phyloP scores from a whole-genome alignment of 2,797 vertebrate species.

The Galaxias olidus region DNA sequence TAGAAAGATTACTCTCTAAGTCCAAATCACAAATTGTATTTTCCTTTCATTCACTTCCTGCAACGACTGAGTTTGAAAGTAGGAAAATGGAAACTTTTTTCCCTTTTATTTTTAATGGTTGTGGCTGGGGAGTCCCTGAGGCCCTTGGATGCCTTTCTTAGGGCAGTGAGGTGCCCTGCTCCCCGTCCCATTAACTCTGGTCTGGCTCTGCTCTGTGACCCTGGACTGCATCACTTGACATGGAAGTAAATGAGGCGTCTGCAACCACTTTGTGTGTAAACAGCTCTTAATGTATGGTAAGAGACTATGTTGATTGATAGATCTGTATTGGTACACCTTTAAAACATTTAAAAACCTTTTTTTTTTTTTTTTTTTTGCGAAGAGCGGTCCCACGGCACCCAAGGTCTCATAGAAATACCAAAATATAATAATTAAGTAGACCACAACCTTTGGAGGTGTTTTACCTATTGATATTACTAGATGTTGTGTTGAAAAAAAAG shows the following conservation, averaged over 20 bases:
- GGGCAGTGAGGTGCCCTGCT: constrained; percentile 8
- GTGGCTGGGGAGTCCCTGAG: constrained; percentile 5
- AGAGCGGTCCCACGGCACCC: no score
- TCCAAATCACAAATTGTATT: no score
- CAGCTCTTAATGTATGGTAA: no score
- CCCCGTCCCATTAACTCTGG: constrained; percentile 4
- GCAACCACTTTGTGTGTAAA: constrained; percentile 20
- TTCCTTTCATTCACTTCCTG: no score
- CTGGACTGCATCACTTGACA: constrained; percentile 21
- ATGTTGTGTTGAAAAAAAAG: no score
- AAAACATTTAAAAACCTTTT: background rate
- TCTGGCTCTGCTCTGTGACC: background rate
- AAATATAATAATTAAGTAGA: no score
- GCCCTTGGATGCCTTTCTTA: constrained; percentile 4
- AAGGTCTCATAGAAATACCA: no score
- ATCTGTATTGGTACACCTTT: no score
- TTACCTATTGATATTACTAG: no score
- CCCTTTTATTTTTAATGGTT: constrained; percentile 8
- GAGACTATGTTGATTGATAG: no score
- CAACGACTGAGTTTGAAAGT: constrained; percentile 10
- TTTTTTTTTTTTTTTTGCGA: background rate
- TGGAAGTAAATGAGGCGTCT: constrained; percentile 18
- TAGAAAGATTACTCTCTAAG: no score
- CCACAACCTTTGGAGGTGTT: no score
- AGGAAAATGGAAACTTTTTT: constrained; percentile 9